Conservation (phyloP, 2,797 vertebrate genomes). For the Phoxinus dragarum region DNA sequence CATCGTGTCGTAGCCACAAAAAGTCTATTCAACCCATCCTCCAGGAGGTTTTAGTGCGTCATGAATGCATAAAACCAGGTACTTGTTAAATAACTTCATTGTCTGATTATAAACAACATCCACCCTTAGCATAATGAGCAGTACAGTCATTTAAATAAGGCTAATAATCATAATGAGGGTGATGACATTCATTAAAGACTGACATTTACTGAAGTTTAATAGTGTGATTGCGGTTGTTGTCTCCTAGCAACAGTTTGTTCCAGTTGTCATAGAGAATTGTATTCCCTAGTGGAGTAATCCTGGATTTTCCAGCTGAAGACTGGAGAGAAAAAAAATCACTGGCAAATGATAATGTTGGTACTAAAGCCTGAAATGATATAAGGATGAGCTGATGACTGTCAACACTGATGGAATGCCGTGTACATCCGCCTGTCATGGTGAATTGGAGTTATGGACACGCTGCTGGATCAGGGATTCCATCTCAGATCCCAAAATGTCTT, state of each 20-base stretch:
- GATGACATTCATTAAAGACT: constrained; percentile 61
- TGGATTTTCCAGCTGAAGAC: constrained; percentile 13
- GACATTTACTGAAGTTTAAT: constrained; percentile 56
- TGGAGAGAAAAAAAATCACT: background rate
- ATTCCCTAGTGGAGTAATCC: constrained; percentile 8
- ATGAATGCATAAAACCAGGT: background rate
- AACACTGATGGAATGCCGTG: constrained; percentile 17
- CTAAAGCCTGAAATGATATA: constrained; percentile 29
- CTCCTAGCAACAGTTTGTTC: constrained; percentile 61
- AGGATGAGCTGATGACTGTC: constrained; percentile 14
- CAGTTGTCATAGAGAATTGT: constrained; percentile 29
- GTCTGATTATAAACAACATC: constrained; percentile 17
- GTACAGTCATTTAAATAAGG: constrained; percentile 54
- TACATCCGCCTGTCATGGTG: background rate
- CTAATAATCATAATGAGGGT: constrained; percentile 57
- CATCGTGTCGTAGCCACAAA: constrained; percentile 19
- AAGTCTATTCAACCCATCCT: background rate
- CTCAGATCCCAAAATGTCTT: background rate
- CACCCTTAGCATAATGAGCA: constrained; percentile 43
- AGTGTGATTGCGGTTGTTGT: constrained; percentile 39
- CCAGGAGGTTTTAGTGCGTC: background rate
- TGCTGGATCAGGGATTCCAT: background rate
- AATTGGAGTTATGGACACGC: constrained; percentile 11
- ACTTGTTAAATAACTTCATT: constrained; percentile 15
- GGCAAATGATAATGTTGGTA: background rate